Percentiles rank a stretch among this genome's conserved stretches.
phyloP scores from a whole-genome alignment of 2,797 vertebrate species.

The Australoheros facetus region DNA sequence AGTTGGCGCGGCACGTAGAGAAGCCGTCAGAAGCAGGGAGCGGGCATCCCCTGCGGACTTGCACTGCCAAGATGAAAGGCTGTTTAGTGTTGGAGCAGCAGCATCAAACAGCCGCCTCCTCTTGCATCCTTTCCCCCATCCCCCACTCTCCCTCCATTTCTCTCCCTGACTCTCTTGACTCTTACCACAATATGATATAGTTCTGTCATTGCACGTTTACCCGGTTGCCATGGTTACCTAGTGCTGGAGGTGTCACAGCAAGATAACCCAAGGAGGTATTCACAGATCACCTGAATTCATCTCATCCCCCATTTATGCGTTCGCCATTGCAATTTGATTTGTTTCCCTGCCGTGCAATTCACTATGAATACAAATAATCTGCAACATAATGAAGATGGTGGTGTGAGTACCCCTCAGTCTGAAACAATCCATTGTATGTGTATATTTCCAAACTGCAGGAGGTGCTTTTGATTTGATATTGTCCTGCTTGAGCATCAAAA shows the following conservation, averaged over 20 bases:
- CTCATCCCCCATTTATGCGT: slow-evolving; percentile 67
- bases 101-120: slow-evolving; percentile 81
- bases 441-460: slow-evolving; percentile 63
- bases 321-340: slow-evolving; percentile 72
- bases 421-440: slow-evolving; percentile 65
- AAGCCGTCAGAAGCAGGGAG: slow-evolving; percentile 75
- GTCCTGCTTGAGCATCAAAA: slow-evolving; percentile 57
- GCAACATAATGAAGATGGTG: slow-evolving; percentile 63
- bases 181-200: slow-evolving; percentile 78
- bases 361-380: slow-evolving; percentile 76
- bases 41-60: slow-evolving; percentile 77
- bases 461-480: slow-evolving; percentile 70
- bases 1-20: slow-evolving; percentile 69
- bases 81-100: slow-evolving; percentile 79
- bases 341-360: slow-evolving; percentile 68
- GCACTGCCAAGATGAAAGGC: slow-evolving; percentile 81
- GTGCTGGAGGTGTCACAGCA: slow-evolving; percentile 75
- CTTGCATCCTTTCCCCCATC: slow-evolving; percentile 75
- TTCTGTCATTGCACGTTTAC: slow-evolving; percentile 80
- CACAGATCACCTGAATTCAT: slow-evolving; percentile 81
- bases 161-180: slow-evolving; percentile 61
- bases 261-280: slow-evolving; percentile 81
- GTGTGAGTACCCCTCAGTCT: slow-evolving; percentile 63
- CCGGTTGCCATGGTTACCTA: slow-evolving; percentile 81
- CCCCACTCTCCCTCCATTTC: slow-evolving; percentile 65